Evolutionary conservation across 2,113 vertebrate genomes (phyloP).

Genomic region (Macrotus californicus): DNA sequence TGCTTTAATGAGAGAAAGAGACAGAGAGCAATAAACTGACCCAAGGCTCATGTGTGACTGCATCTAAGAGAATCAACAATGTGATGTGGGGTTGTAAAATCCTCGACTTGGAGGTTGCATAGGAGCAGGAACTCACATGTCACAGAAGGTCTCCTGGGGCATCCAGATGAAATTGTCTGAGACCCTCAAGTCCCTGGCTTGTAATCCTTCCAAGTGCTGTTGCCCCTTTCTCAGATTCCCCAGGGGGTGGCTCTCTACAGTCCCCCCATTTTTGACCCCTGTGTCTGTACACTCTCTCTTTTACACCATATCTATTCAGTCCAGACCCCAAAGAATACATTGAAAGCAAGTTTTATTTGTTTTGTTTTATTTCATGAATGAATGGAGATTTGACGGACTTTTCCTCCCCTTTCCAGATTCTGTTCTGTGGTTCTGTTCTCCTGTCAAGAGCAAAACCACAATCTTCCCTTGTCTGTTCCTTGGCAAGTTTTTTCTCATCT

Average conservation of each 20-base stretch:
- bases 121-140: not conserved
- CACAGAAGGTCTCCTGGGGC: not conserved
- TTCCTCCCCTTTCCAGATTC: not conserved
- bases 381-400: not conserved
- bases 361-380: not conserved
- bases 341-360: not conserved
- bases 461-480: not conserved
- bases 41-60: not conserved
- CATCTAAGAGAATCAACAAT: not conserved
- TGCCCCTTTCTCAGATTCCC: not conserved
- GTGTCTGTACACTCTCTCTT: not conserved
- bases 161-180: not conserved
- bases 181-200: not conserved
- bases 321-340: not conserved
- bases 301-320: not conserved
- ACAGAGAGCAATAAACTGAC: not conserved
- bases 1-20: not conserved
- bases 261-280: not conserved
- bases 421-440: not conserved
- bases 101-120: not conserved
- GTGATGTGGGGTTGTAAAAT: too few relatives aligned
- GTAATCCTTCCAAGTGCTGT: not conserved
- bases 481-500: not conserved
- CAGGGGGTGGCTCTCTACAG: fast-evolving
- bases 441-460: not conserved